Base-by-base conservation (phyloP, 1,140 invertebrate species). In the Himalopsyche phryganea region DNA sequence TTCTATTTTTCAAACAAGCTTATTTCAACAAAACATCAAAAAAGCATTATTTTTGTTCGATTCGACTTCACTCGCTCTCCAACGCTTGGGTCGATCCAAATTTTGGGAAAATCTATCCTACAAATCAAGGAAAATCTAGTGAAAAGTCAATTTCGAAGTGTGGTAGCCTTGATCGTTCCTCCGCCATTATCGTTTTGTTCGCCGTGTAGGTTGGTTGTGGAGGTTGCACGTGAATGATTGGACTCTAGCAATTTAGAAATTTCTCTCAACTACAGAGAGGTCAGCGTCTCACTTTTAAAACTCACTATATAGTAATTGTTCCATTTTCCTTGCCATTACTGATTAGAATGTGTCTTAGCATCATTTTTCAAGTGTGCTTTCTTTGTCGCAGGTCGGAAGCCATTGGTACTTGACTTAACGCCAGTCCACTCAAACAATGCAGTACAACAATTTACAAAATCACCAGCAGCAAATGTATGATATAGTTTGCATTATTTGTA, bases 141-240 rank as follows among this genome's bases (percentile, higher is more conserved):
- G 23, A 28, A 28, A 28, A 28, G 23, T 28, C 3, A 28, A 5
- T 28, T 28, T 28, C 3, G 23, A 28, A 28, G 23, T 28, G 23
- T 54, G 51, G 51, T 11, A 54, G 23, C 51, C 44, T n/a, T 56
- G 46, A 42, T 56, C 38, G n/a, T n/a, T 66, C 64, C 60, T 61
- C 66, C 23, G 67, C 70, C 74, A 78, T 78, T 79, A 77, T 74
- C 73, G 76, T 79, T 77, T 81, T 80, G 79, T 80, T 81, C 79
- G 75, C 77, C 77, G 77, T 71, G 76, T 75, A 76, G 77, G 77
- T 76, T 72, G 74, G 74, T 32, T 69, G 68, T 67, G 72, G 63
- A 67, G 69, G 67, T 68, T 66, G 60, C 59, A 53, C 62, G 72
- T 74, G 69, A 71, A 75, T 77, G 74, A 71, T 65, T 67, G 71